Evolutionary conservation across 2,113 vertebrate genomes (phyloP), one percentile per base, ranked within the genome.

Genomic region (Cygnus buccinator): DNA sequence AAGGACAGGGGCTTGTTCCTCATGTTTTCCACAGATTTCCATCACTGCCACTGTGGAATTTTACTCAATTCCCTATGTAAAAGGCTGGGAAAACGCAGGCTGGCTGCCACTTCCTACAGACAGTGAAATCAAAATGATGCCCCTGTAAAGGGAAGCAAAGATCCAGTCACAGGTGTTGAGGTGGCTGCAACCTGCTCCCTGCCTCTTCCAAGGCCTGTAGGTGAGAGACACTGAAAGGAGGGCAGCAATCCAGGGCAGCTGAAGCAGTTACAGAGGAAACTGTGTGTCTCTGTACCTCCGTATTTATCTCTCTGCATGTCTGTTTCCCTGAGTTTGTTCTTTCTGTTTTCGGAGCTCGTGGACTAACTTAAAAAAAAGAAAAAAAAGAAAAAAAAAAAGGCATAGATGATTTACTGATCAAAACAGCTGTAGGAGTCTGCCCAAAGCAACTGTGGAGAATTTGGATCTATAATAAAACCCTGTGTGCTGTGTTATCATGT

Each of bases 21-120:
- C 3, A 4, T 14, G n/a, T 29, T 85, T 76, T 65, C 46, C 75
- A 23, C 13, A 46, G 78, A 19, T 50, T 73, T 29, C 33, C 71
- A 79, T 29, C 14, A 25, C 79, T 78, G 28, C 23, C 58, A 61
- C 31, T 58, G 52, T 50, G 48, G 48, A 50, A 50, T 50, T 50
- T 50, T 50, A 23, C 48, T 22, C 48, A 67, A 79, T 72, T 87
- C 17, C 26, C 48, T 61, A 31, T 76, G 39, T 75, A 65, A 76
- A 94, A 83, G 20, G 14, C 39, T 71, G 46, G 55, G 82, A 31
- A 81, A 50, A 74, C 31, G 21, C 68, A 87, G 84, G 33, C 78
- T 89, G 65, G 26, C 54, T 95, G 67, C 67, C 59, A 44, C 75
- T 90, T 92, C 66, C 62, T 88, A 35, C 75, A 73, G 88, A 67